These are phyloP conservation scores for Penaeus chinensis DNA, from an alignment of 1,140 invertebrate species.

Conservation along the genomic window DNA sequence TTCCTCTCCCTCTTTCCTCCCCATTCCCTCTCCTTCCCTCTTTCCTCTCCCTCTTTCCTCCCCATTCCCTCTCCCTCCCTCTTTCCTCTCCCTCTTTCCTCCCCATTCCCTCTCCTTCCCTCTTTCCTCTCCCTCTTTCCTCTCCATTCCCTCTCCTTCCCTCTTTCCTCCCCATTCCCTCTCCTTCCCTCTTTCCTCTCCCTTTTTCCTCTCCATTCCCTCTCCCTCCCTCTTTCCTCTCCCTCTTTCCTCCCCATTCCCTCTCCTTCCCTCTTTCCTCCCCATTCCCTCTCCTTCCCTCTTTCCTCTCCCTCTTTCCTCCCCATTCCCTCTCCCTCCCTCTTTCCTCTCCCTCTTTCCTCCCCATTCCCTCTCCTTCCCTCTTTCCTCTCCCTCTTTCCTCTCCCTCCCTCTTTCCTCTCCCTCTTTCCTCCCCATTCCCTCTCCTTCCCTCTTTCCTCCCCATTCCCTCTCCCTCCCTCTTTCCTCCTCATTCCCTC, in stretches of 20 bases:
- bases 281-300: neutral
- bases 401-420: neutral
- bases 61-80: neutral
- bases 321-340: neutral
- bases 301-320: too few relatives aligned
- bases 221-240: neutral
- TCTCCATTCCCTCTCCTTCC: neutral
- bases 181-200: neutral
- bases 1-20: neutral
- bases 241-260: neutral
- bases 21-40: neutral
- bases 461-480: neutral
- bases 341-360: neutral
- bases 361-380: neutral
- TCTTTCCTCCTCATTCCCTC: neutral
- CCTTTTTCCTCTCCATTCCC: neutral
- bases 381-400: neutral
- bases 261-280: neutral
- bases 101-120: neutral
- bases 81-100: neutral
- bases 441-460: neutral
- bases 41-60: neutral
- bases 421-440: neutral
- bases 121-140: neutral
- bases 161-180: neutral